Evolutionary conservation across 2,113 vertebrate species (phyloP), one percentile per base, ranked within the genome.

Genomic region (Choloepus hoffmanni): DNA sequence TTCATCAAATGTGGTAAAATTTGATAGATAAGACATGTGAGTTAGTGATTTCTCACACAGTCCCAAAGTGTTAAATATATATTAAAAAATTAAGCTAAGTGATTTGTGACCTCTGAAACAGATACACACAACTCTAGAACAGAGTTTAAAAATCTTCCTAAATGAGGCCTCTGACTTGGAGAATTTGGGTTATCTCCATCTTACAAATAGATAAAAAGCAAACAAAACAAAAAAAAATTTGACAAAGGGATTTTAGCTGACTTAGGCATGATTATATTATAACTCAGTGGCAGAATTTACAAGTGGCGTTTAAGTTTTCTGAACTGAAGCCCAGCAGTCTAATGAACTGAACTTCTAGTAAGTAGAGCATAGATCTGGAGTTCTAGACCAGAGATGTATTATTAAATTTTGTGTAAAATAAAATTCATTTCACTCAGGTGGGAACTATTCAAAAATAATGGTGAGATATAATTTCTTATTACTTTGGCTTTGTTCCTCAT

Each of bases 381-480:
- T 78, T 73, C 28, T 30, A 62, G n/a, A 82, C 40, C 11, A 55
- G 33, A 82, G 40, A 63, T 55, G 5, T n/a, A 26, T 87, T 94
- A 94, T 45, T 97, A 72, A 91, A 70, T 91, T 95, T 94, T 67
- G 8, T 79, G 0, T 81, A 33, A 94, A 84, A 45, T 63, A 78
- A 95, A 93, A 87, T 77, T 76, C 62, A 86, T 93, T 70, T 93
- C 63, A 65, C 45, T 89, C 67, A 85, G 63, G 30, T 82, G 72
- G 53, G 73, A 92, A 73, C 67, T 90, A 48, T 68, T 95, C 14
- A 89, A 96, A 96, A 94, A 72, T 93, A 88, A 81, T 77, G 63
- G 36, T 82, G 40, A 33, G 18, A 50, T 72, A 30, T 89, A 94
- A 90, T 89, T 97, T 93, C 28, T 62, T 82, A 40, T 92, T 78